These are phyloP conservation scores for Augochlora pura DNA, from an alignment of 1,140 invertebrate species.

Conservation along the genomic window DNA sequence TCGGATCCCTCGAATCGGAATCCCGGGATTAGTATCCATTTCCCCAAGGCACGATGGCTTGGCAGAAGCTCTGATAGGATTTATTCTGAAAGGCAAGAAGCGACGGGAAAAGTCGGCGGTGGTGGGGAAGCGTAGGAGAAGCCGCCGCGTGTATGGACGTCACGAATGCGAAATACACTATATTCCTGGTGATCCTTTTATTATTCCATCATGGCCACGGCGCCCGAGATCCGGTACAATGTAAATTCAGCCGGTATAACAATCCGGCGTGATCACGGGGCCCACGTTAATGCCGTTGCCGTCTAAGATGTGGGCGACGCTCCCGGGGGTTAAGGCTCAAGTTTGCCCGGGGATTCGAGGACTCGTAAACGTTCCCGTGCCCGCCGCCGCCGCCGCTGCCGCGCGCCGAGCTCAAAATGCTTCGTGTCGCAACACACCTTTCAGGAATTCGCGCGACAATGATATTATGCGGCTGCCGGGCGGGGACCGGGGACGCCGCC, in stretches of 20 bases:
- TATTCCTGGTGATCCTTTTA: slow-evolving; percentile 39
- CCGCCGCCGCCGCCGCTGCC: too few relatives aligned
- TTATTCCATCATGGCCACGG: slow-evolving; percentile 52
- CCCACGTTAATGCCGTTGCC: slow-evolving; percentile 38
- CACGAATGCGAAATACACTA: slow-evolving; percentile 58
- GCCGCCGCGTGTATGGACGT: background rate
- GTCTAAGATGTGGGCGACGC: background rate
- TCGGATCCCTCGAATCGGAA: slow-evolving; percentile 58
- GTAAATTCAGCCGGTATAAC: slow-evolving; percentile 57
- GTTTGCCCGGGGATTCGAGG: background rate
- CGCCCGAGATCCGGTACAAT: slow-evolving; percentile 31
- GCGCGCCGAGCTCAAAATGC: background rate
- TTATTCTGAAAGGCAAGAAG: slow-evolving; percentile 59
- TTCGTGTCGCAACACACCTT: slow-evolving; percentile 8
- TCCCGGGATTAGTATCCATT: slow-evolving; percentile 73
- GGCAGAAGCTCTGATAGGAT: slow-evolving; percentile 63
- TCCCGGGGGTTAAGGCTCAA: background rate
- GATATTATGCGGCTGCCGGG: background rate
- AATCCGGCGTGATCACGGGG: slow-evolving; percentile 10
- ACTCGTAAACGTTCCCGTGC: background rate
- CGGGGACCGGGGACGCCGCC: too few relatives aligned
- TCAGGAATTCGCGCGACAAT: background rate
- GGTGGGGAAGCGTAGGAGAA: background rate
- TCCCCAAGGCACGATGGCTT: slow-evolving; percentile 60
- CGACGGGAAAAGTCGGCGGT: background rate